Evolutionary conservation across 2,888 invertebrate genomes (phyloP), one percentile per base, ranked within the genome.

Genomic region (Campoplex nolae): DNA sequence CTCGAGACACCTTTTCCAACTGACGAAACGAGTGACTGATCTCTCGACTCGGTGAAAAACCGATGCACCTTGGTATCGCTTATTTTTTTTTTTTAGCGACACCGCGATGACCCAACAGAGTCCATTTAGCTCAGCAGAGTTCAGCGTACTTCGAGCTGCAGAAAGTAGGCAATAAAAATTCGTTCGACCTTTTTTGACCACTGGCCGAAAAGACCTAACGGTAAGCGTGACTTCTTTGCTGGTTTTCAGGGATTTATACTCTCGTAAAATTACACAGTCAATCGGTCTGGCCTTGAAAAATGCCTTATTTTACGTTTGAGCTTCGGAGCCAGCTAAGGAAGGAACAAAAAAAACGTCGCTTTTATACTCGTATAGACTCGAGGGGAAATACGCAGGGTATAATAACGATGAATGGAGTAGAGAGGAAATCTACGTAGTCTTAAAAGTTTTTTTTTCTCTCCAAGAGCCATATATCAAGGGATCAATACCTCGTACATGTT

Each of bases 131-230:
- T 56, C 9, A 58, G 45, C 76, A 13, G 62, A 62, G 76, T 62
- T 76, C 76, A 23, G 38, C 38, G 73, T 80, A 80, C 73, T 51
- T 62, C 51, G 68, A 62, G 32, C 28, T 62, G 48, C 45, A 16
- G 13, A 73, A 78, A 73, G 80, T 13, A 80, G 82, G 77, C 83
- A 80, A 76, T 86, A 86, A 86, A 86, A 86, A 51, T 67, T 51
- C 76, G 32, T 58, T 80, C 83, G 65, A 48, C 71, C 42, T 42
- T 73, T 62, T 58, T 67, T 45, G 48, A 48, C 58, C 56, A 76
- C 73, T 62, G 38, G 58, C 51, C 58, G 67, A 80, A 62, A 45
- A 56, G 67, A 77, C 83, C 86, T 76, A 86, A 86, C 86, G 83
- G 86, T 80, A 81, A 65, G 62, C 45, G 71, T 58, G 42, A 73